These are phyloP conservation scores for Agrotis ipsilon DNA, from an alignment of 2,888 invertebrate genomes.

Conservation along the genomic window DNA sequence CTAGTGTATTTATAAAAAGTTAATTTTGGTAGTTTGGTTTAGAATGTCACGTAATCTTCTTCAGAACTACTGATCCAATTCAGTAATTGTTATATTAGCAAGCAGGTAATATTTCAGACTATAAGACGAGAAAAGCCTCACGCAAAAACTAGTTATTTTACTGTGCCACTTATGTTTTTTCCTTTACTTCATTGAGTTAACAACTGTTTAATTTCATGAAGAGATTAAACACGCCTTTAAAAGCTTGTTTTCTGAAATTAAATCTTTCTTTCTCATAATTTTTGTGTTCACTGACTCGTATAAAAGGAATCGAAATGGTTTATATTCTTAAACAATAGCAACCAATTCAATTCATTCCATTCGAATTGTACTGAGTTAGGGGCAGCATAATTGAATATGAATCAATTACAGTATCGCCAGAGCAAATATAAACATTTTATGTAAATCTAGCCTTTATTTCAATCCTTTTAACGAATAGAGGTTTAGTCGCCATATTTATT, in stretches of 20 bases:
- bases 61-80: too few relatives aligned
- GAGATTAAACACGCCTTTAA: neutral
- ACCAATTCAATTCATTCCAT: conserved; percentile 27
- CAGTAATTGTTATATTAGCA: too few relatives aligned
- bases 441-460: conserved; percentile 40
- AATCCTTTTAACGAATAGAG: conserved; percentile 12
- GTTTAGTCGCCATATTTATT: conserved; percentile 28
- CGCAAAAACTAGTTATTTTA: too few relatives aligned
- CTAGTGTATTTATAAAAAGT: too few relatives aligned
- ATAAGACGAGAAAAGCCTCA: too few relatives aligned
- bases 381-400: conserved; percentile 37
- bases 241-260: neutral
- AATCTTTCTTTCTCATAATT: neutral
- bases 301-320: neutral
- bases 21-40: too few relatives aligned
- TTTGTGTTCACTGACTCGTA: neutral
- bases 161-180: too few relatives aligned
- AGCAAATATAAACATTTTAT: conserved; percentile 11
- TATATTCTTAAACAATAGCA: conserved; percentile 10
- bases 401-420: conserved; percentile 24
- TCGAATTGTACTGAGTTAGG: conserved; percentile 2
- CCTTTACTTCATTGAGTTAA: neutral
- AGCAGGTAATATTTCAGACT: too few relatives aligned
- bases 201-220: neutral
- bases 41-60: too few relatives aligned